Percentiles rank a stretch among this genome's conserved stretches.
Evolutionary conservation across 2,888 invertebrate species (phyloP).

Genomic region (Hetaerina titia): DNA sequence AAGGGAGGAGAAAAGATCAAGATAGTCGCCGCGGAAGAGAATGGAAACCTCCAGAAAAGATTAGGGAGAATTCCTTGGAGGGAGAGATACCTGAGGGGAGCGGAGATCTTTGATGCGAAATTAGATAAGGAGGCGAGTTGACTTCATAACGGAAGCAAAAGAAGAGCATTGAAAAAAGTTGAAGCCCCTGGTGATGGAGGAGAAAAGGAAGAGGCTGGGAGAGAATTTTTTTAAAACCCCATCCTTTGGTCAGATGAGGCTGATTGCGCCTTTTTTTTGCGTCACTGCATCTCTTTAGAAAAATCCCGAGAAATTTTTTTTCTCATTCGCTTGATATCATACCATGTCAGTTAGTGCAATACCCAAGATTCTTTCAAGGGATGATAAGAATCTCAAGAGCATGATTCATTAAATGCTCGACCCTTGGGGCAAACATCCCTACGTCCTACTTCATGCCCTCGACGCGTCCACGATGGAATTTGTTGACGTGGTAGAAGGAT

Average conservation of each 20-base stretch:
- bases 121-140: conserved; percentile 55
- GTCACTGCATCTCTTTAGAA: conserved; percentile 7
- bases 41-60: neutral
- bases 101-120: conserved; percentile 40
- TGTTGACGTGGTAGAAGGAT: neutral
- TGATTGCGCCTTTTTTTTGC: conserved; percentile 23
- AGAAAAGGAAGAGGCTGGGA: neutral
- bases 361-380: neutral
- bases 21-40: neutral
- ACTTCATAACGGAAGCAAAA: conserved; percentile 48
- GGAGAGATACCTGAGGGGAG: neutral
- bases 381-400: neutral
- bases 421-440: neutral
- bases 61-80: neutral
- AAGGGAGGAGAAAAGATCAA: neutral
- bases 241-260: neutral
- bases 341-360: neutral
- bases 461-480: neutral
- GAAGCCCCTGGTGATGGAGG: neutral
- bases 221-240: conserved; percentile 17
- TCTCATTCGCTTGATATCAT: neutral
- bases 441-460: neutral
- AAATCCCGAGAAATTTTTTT: neutral
- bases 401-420: neutral
- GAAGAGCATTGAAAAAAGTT: neutral